These are phyloP conservation scores for Agonum fuliginosum DNA, from an alignment of 2,888 invertebrate species.

Conservation along the genomic window DNA sequence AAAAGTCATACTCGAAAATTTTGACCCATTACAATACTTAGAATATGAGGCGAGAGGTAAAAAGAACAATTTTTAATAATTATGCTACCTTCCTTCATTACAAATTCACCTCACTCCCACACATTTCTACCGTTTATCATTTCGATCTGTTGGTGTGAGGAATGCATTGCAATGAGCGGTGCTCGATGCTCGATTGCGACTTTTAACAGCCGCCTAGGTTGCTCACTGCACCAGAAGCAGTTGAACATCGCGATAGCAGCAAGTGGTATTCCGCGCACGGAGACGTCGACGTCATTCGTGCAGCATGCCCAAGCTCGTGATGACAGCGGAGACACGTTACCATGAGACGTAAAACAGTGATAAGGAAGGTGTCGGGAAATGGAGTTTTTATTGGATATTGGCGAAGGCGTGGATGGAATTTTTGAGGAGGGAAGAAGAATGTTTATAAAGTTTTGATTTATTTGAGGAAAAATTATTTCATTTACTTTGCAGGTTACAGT, in stretches of 20 bases:
- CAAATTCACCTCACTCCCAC: conserved; percentile 12
- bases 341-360: neutral
- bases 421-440: neutral
- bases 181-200: too few relatives aligned
- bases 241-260: neutral
- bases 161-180: conserved; percentile 22
- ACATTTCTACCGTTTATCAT: conserved; percentile 31
- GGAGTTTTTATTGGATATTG: conserved; percentile 5
- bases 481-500: too few relatives aligned
- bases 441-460: neutral
- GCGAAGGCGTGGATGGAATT: neutral
- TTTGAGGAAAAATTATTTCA: too few relatives aligned
- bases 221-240: too few relatives aligned
- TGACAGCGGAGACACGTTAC: too few relatives aligned
- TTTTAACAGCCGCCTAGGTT: neutral
- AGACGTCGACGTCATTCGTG: neutral
- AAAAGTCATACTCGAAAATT: too few relatives aligned
- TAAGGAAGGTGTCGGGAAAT: neutral
- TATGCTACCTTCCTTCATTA: too few relatives aligned
- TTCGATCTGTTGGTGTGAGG: conserved; percentile 13
- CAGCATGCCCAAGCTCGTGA: too few relatives aligned
- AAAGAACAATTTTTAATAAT: too few relatives aligned
- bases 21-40: too few relatives aligned
- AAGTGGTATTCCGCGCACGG: neutral
- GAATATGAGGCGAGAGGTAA: too few relatives aligned